Conservation (phyloP, 2,113 vertebrate genomes). For the cat (Felis catus) region F.catus_Fca126_mat1.0 CM031420.1:38999501-39000000, state of each 20-base stretch:
- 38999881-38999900: neutral
- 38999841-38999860: neutral
- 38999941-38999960: neutral
- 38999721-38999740: neutral
- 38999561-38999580: neutral
- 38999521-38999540: neutral
- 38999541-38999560: neutral
- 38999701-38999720: neutral
- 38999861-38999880: neutral
- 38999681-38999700: neutral
- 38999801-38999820: neutral
- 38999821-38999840: neutral
- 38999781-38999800: neutral
- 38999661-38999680: neutral
- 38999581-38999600: neutral
- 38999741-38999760: neutral
- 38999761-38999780: neutral
- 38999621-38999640: neutral
- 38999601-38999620: neutral
- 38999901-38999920: neutral
- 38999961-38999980: neutral
- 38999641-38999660: neutral
- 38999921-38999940: neutral
- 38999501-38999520: neutral
- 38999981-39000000: neutral